phyloP scores from a whole-genome alignment of 64 coral and sea anemone species.

The Montipora foliosa region DNA sequence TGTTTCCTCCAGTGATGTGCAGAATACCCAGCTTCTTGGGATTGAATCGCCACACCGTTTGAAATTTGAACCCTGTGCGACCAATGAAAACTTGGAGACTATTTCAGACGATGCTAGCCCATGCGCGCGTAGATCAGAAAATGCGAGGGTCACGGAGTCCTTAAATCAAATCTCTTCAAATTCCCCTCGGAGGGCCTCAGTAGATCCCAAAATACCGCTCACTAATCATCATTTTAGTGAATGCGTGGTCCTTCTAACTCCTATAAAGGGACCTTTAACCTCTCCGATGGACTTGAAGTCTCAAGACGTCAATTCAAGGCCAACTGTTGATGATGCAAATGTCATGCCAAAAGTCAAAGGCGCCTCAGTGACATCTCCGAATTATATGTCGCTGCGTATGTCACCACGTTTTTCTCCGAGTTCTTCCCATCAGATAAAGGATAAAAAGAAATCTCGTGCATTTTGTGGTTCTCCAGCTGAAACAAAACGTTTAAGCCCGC shows the following conservation, averaged over 20 bases:
- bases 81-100: not conserved
- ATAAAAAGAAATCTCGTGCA: conserved; percentile 10
- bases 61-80: not conserved
- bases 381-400: not conserved
- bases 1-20: not conserved
- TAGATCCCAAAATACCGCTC: not conserved
- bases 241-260: conserved; percentile 29
- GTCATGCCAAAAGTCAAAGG: not conserved
- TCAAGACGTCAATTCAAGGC: not conserved
- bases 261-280: not conserved
- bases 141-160: not conserved
- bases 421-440: conserved; percentile 50
- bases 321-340: not conserved
- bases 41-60: not conserved
- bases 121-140: not conserved
- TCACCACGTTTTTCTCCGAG: not conserved
- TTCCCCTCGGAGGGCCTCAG: not conserved
- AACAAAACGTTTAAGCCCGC: conserved; percentile 75
- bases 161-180: not conserved
- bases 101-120: too few relatives aligned
- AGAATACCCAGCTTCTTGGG: not conserved
- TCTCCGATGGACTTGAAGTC: conserved; percentile 2
- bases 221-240: not conserved
- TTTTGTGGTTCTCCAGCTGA: conserved; percentile 49
- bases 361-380: not conserved